Percentiles rank a stretch among this genome's conserved stretches.
Conservation (phyloP, 1,140 invertebrate genomes). For the Andricus grossulariae region DNA sequence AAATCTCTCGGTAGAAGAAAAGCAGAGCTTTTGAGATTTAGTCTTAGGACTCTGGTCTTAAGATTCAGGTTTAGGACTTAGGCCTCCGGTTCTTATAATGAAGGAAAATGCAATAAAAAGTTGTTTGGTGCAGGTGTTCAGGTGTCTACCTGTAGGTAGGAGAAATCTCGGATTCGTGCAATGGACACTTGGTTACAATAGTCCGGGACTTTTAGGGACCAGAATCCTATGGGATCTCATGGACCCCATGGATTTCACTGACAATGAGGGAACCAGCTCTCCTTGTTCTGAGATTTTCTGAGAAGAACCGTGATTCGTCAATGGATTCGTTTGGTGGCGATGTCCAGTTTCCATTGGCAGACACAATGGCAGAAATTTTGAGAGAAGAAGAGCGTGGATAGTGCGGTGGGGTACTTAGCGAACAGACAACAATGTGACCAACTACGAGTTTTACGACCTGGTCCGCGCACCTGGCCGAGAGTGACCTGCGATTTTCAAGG, state of each 20-base stretch:
- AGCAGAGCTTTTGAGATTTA: neutral
- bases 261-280: conserved; percentile 51
- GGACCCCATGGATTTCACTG: conserved; percentile 38
- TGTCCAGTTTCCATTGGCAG: conserved; percentile 41
- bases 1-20: conserved; percentile 24
- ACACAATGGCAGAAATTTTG: conserved; percentile 46
- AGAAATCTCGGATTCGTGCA: conserved; percentile 47
- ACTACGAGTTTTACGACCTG: conserved; percentile 59
- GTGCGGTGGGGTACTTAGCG: conserved; percentile 52
- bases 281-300: conserved; percentile 47
- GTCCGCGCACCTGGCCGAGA: conserved; percentile 56
- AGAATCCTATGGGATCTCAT: neutral
- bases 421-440: conserved; percentile 65
- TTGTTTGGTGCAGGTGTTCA: conserved; percentile 47
- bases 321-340: conserved; percentile 41
- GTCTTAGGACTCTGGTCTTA: neutral
- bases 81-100: neutral
- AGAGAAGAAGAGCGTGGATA: conserved; percentile 39
- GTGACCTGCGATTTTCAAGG: conserved; percentile 53
- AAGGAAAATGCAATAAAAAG: conserved; percentile 1
- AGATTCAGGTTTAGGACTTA: neutral
- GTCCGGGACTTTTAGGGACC: neutral
- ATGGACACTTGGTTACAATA: conserved; percentile 31
- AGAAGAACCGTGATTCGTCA: conserved; percentile 36
- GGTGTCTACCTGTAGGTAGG: conserved; percentile 41